Evolutionary conservation across 2,113 vertebrate species (phyloP), one percentile per base, ranked within the genome.

Genomic region (Etheostoma cragini): DNA sequence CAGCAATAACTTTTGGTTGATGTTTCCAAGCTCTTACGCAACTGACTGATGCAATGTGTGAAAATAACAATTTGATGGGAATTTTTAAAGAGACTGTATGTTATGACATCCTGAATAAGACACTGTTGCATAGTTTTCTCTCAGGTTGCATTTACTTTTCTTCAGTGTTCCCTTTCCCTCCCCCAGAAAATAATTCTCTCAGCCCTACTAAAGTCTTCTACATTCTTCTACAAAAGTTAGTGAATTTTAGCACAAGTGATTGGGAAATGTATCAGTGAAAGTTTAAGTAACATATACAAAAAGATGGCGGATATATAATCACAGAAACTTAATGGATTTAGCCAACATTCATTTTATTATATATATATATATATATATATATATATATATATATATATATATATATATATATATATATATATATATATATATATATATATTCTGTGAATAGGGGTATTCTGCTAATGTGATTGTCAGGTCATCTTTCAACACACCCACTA

Each of bases 31-130:
- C 3, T 72, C 60, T 85, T 71, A 81, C 13, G 10, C 33, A 77
- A 67, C 30, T n/a, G 53, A 60, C 45, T 76, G 73, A 69, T 81
- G 72, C 52, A 78, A 76, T 24, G 63, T 70, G 75, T 61, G 17
- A 72, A 75, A 88, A 65, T 17, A 70, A 52, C 6, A 64, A 52
- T 33, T 72, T 46, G 24, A 22, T 57, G 7, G 16, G 38, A 80
- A 56, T 2, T 16, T n/a, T 49, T 14, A 3, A 35, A 13, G 17
- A 67, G 21, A 82, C 80, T 17, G 1, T 12, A 49, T 5, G 33
- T 64, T 63, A 42, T 42, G 38, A n/a, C 57, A 56, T 47, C 46
- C 49, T 22, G 80, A 61, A 26, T 8, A 17, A 49, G 53, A 82
- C 19, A 52, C 42, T 76, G 66, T 26, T 15, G 38, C 35, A 50